Evolutionary conservation across 2,888 invertebrate genomes (phyloP).

Genomic region (Orchesella flavescens): DNA sequence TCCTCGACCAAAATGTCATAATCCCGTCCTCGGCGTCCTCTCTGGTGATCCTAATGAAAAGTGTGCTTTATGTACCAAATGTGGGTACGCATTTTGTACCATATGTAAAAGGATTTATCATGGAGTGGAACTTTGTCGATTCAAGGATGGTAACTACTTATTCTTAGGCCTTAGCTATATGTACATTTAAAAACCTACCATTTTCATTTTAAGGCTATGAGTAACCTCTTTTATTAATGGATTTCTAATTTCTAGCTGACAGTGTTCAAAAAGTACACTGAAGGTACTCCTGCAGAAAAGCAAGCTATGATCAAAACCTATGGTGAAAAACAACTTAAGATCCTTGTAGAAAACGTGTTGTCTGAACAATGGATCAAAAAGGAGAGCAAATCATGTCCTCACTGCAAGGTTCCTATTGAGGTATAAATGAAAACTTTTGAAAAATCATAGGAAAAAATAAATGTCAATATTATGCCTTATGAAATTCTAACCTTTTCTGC

Average conservation of each 20-base stretch:
- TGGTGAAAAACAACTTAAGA: slow-evolving; percentile 77
- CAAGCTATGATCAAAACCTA: slow-evolving; percentile 76
- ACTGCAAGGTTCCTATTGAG: slow-evolving; percentile 79
- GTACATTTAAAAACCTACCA: no score
- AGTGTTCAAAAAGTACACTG: slow-evolving; percentile 76
- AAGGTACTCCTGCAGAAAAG: slow-evolving; percentile 75
- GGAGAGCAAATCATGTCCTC: slow-evolving; percentile 79
- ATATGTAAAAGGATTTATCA: slow-evolving; percentile 79
- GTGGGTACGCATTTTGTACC: slow-evolving; percentile 79
- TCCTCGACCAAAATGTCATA: slow-evolving; percentile 78
- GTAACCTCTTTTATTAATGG: no score
- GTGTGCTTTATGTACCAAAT: slow-evolving; percentile 78
- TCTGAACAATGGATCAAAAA: slow-evolving; percentile 78
- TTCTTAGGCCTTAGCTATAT: no score
- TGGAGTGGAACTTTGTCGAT: slow-evolving; percentile 78
- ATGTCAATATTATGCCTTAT: no score
- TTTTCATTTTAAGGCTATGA: no score
- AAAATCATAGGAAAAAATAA: no score
- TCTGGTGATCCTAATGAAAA: slow-evolving; percentile 77
- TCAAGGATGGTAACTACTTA: slow-evolving; percentile 77
- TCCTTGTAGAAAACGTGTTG: slow-evolving; percentile 77
- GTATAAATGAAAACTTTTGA: no score
- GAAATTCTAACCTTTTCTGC: no score
- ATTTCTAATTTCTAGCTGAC: slow-evolving; percentile 74
- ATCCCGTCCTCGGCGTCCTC: slow-evolving; percentile 78